Evolutionary conservation across 2,888 invertebrate genomes (phyloP), one percentile per base, ranked within the genome.

Genomic region (Aproaerema taeniolella): DNA sequence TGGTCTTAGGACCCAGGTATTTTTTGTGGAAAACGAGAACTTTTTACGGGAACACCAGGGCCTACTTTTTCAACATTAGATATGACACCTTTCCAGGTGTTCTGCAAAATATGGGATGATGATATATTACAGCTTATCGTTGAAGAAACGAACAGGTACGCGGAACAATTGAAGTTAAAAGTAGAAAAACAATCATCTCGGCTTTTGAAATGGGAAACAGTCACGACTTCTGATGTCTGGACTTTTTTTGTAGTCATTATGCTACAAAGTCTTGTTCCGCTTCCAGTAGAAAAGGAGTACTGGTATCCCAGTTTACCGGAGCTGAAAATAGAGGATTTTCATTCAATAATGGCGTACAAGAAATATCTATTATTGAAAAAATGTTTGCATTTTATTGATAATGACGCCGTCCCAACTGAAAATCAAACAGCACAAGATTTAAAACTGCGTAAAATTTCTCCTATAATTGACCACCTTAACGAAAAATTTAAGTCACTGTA

Each of bases 301-400:
- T 43, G 43, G 43, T 32, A 17, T 7, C 32, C 32, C 7, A 20
- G 20, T 26, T 38, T 25, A 9, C 9, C 25, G 2, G 2, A n/a
- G 1, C 32, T 52, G 30, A 49, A 44, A 3, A 51, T 52, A 49
- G 48, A 47, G 4, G 15, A 29, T 6, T 51, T 53, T 28, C 13
- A 48, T 10, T 24, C 41, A 28, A 28, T 52, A 12, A 55, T 53
- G 49, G 8, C 31, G 2, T 15, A 15, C 4, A 9, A 31, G 2
- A 31, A 31, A n/a, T 31, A 15, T 14, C 10, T 31, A 2, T 4
- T 15, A 8, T 6, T 31, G 2, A 31, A 15, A 9, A 14, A 15
- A 9, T 15, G 16, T 15, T 9, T 31, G 2, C 51, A 55, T 28
- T 52, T 55, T 31, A 33, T 38, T 4, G 47, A 51, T 28, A 52